A percentile compares a stretch with the other conserved stretches of the same genome.
Evolutionary conservation across 1,140 invertebrate species (phyloP).

Genomic region (Aphelenchoides besseyi): DNA sequence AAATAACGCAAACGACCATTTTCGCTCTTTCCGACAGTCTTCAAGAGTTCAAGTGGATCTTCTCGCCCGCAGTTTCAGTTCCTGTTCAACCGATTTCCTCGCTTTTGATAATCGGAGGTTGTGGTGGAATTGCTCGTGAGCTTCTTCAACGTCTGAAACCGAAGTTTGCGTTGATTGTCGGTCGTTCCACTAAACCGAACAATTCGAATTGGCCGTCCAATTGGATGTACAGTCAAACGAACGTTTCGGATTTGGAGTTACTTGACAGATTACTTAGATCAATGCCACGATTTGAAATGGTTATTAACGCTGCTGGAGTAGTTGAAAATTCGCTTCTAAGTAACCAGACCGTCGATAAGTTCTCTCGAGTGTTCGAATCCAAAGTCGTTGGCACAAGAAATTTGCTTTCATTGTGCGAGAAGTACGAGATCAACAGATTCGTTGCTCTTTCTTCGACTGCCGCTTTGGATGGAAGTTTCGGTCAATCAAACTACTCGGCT

Average conservation of each 20-base stretch:
- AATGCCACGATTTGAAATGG: conserved; percentile 12
- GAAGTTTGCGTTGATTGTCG: background rate
- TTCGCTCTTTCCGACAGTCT: too few species aligned
- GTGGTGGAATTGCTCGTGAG: conserved; percentile 24
- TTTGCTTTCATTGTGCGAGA: conserved; percentile 15
- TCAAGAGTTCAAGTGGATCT: too few species aligned
- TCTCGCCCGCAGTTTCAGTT: too few species aligned
- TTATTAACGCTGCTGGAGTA: conserved; percentile 36
- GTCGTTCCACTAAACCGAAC: background rate
- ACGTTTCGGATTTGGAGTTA: conserved; percentile 8
- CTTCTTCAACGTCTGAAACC: conserved; percentile 15
- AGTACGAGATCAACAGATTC: conserved; percentile 17
- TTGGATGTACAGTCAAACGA: background rate
- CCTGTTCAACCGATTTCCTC: too few species aligned
- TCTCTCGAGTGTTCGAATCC: conserved; percentile 22
- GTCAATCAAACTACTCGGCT: conserved; percentile 35
- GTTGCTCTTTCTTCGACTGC: conserved; percentile 39
- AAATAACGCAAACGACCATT: too few species aligned
- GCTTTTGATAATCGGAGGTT: conserved; percentile 34
- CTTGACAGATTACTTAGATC: conserved; percentile 16
- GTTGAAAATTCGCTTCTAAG: conserved; percentile 25
- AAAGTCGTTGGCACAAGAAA: conserved; percentile 40
- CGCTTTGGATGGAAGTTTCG: conserved; percentile 32
- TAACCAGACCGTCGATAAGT: conserved; percentile 19
- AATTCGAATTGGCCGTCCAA: background rate